Evolutionary conservation across 2,113 vertebrate species (phyloP), one percentile per base, ranked within the genome.

Genomic region (Thamnophis sirtalis): DNA sequence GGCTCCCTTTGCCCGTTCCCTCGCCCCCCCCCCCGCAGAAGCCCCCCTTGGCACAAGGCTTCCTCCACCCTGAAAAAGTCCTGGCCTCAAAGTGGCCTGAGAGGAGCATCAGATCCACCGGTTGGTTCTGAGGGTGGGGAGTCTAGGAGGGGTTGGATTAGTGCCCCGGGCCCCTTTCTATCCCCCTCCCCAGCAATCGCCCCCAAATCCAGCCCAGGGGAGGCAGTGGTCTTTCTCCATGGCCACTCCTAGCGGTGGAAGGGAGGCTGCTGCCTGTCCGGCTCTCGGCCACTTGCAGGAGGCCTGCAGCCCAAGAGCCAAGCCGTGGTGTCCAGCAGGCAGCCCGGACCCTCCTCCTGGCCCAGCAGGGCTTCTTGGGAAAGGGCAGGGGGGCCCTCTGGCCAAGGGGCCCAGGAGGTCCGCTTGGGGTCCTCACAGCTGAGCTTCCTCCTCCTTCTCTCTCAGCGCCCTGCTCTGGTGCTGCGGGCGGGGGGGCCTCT

Each of bases 401-500:
- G 15, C 63, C 1, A 0, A 11, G 9, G 1, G 9, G 58, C 43
- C 19, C 0, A 2, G 80, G 13, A 4, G 0, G 43, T 2, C 49
- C 28, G 5, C 7, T 0, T 0, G 15, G 3, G 58, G 48, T 28
- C 0, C 55, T 93, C 86, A 93, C 54, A 33, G 49, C 73, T 33
- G 26, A 4, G 55, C 28, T 10, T 49, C 89, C 0, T 58, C 58
- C 38, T 33, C 68, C 2, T 4, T 19, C 38, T 21, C 92, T 91
- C 94, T 95, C 89, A 73, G 85, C 0, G 54, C 92, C 38, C 90
- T 92, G 80, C 89, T 90, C 51, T 91, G 43, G 68, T 68, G 38
- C 0, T 13, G 28, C 0, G 58, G 92, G 22, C 0, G 51, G 50
- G 58, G 33, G 3, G 94, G 68, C 0, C 90, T 49, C 28, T 92